phyloP scores from a whole-genome alignment of 1,140 invertebrate species.

The Laodelphax striatellus region DNA sequence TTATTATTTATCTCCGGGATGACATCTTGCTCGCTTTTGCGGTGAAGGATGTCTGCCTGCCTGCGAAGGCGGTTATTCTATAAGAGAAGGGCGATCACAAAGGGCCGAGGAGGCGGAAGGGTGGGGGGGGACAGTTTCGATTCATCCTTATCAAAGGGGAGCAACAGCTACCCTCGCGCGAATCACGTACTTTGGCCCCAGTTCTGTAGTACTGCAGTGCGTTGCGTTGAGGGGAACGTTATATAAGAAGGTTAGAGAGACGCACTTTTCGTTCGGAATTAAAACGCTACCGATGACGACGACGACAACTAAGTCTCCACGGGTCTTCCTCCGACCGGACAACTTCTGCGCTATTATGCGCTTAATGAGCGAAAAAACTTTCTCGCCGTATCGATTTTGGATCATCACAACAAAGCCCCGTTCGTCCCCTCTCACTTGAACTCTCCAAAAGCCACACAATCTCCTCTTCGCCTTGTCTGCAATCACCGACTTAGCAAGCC shows the following conservation, averaged over 20 bases:
- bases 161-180: not conserved
- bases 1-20: too few species aligned
- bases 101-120: not conserved
- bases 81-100: not conserved
- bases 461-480: too few species aligned
- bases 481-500: too few species aligned
- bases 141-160: conserved; percentile 1
- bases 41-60: too few species aligned
- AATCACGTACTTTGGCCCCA: not conserved
- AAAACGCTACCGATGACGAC: not conserved
- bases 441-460: too few species aligned
- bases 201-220: too few species aligned
- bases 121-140: not conserved
- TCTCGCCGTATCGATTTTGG: not conserved
- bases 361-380: not conserved
- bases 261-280: not conserved
- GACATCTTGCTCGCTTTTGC: too few species aligned
- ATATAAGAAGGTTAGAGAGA: not conserved
- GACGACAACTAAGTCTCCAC: too few species aligned
- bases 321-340: not conserved
- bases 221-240: too few species aligned
- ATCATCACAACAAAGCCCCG: not conserved
- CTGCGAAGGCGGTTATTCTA: not conserved
- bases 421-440: too few species aligned
- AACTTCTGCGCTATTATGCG: not conserved